Evolutionary conservation across 2,888 invertebrate species (phyloP).

Genomic region (Unio delphinus): DNA sequence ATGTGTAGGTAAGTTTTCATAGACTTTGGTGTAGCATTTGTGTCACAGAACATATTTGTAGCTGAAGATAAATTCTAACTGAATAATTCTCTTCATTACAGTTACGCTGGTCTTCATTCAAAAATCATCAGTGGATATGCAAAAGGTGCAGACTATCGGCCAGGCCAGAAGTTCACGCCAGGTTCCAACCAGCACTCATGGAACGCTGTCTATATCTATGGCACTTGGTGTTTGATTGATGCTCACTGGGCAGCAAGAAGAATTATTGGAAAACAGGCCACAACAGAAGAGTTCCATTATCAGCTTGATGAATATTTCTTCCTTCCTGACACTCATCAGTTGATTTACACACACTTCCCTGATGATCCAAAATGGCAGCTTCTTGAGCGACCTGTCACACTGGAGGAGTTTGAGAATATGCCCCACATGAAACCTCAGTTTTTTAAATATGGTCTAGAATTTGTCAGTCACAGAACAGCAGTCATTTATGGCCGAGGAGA

Average conservation of each 20-base stretch:
- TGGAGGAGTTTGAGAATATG: constrained; percentile 71
- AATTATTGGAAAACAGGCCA: constrained; percentile 70
- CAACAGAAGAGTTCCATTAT: constrained; percentile 68
- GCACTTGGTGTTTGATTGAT: constrained; percentile 71
- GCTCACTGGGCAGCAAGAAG: constrained; percentile 72
- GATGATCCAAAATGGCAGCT: constrained; percentile 71
- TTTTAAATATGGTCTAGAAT: constrained; percentile 71
- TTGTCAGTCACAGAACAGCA: constrained; percentile 70
- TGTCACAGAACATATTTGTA: no score
- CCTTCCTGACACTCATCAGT: constrained; percentile 70
- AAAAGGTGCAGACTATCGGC: constrained; percentile 71
- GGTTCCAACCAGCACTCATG: constrained; percentile 71
- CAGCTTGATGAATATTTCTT: constrained; percentile 71
- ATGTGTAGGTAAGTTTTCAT: no score
- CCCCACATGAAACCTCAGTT: constrained; percentile 72
- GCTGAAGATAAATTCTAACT: no score
- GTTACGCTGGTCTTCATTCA: constrained; percentile 71
- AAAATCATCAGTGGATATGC: constrained; percentile 71
- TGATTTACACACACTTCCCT: constrained; percentile 71
- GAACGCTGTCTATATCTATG: constrained; percentile 71
- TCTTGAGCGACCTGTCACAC: constrained; percentile 60
- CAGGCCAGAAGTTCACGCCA: constrained; percentile 70
- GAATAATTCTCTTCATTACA: constrained; percentile 29
- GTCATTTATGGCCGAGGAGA: constrained; percentile 67
- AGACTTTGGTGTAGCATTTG: no score